Evolutionary conservation across 2,888 invertebrate genomes (phyloP), one percentile per base, ranked within the genome.

Genomic region (Conops quadrifasciatus): DNA sequence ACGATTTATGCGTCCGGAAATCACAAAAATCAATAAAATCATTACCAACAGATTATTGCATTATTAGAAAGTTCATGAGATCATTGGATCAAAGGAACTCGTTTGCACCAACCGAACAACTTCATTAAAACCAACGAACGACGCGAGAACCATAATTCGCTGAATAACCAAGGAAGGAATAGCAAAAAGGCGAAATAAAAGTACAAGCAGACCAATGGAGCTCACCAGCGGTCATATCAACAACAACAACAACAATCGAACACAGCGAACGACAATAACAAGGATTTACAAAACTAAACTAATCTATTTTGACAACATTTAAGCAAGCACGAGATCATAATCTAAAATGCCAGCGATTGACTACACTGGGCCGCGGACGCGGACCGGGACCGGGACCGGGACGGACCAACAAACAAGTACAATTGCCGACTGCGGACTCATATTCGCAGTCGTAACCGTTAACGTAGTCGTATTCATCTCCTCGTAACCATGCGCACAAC

Each of bases 301-400:
- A 67, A 67, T 67, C 67, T 67, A 67, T 67, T 67, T 67, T 67
- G 67, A 67, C 67, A 67, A 67, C 67, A 67, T 67, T 67, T 30
- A 30, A 67, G 67, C 67, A 67, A 67, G 60, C 67, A 60, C 67
- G 47, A 67, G 67, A 67, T 67, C 59, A 67, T 67, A 67, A 67
- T 67, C 67, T 59, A n/a, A n/a, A n/a, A n/a, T n/a, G 26, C 21
- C 15, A 36, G 60, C 59, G 67, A 67, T 67, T 58, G 67, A 58
- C 67, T 67, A 36, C 47, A 67, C 60, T 67, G 28, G 67, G 67
- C 21, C 19, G 45, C n/a, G n/a, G n/a, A n/a, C n/a, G n/a, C n/a
- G n/a, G n/a, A n/a, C n/a, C n/a, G n/a, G n/a, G n/a, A n/a, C n/a
- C n/a, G n/a, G n/a, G n/a, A n/a, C n/a, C n/a, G n/a, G n/a, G n/a